phyloP scores from a whole-genome alignment of 2,113 vertebrate species.

The Cheirogaleus medius region DNA sequence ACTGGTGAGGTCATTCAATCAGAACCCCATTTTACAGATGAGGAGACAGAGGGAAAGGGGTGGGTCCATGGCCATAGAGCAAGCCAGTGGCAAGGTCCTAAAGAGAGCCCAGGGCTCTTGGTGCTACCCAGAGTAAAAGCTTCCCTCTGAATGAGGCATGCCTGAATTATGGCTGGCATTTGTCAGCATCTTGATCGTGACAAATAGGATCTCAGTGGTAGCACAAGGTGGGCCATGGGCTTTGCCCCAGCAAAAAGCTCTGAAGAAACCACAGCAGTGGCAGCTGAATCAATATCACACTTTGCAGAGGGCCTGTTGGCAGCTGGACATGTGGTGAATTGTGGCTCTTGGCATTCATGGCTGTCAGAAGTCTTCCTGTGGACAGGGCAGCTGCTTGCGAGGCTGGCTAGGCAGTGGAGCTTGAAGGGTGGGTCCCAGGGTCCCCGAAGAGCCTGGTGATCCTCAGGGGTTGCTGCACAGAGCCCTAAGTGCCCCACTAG shows the following conservation, averaged over 20 bases:
- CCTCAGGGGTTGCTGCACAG: neutral
- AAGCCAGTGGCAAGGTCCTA: neutral
- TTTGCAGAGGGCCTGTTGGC: neutral
- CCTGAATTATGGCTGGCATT: neutral
- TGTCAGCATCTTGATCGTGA: neutral
- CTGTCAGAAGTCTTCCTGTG: neutral
- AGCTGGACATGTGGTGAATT: neutral
- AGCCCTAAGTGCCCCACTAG: neutral
- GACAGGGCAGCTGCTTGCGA: neutral
- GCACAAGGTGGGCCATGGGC: neutral
- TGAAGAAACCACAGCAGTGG: neutral
- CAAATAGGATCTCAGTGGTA: neutral
- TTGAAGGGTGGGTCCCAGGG: neutral
- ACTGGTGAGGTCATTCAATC: neutral
- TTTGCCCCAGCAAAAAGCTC: neutral
- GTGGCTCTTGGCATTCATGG: neutral
- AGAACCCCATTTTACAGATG: neutral
- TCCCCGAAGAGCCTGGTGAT: neutral
- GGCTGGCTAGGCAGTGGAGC: neutral
- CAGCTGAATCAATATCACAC: neutral
- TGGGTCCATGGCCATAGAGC: neutral
- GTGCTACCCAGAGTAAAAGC: neutral
- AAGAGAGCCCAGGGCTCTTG: neutral
- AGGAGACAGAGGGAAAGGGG: neutral
- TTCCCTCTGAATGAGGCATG: neutral